Conservation (phyloP, 2,113 vertebrate genomes). For the Lepidothrix coronata region DNA sequence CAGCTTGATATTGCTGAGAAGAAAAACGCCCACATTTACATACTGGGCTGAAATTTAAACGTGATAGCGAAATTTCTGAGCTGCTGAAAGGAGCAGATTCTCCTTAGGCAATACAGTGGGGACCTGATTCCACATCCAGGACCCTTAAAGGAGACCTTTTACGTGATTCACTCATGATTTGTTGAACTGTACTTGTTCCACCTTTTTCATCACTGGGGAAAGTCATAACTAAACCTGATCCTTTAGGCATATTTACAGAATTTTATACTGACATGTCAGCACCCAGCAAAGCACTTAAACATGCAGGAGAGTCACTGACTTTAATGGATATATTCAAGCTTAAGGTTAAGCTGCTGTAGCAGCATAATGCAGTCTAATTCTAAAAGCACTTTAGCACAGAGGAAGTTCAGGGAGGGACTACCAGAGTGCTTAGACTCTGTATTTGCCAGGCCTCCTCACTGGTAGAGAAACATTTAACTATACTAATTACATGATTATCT, state of each 20-base stretch:
- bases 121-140: background rate
- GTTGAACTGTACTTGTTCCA: background rate
- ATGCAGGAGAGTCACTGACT: background rate
- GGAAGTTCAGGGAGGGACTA: background rate
- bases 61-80: background rate
- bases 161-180: background rate
- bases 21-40: background rate
- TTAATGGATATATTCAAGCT: background rate
- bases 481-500: background rate
- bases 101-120: background rate
- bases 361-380: background rate
- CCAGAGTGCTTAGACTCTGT: background rate
- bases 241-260: background rate
- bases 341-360: constrained; percentile 11
- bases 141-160: background rate
- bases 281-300: background rate
- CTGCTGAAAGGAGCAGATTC: background rate
- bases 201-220: constrained; percentile 13
- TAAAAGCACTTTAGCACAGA: background rate
- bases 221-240: constrained; percentile 1
- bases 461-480: background rate
- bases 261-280: background rate
- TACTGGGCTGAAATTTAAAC: background rate
- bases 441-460: background rate
- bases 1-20: background rate